Base-by-base conservation (phyloP, 2,113 vertebrate species). In the Albula goreensis region DNA sequence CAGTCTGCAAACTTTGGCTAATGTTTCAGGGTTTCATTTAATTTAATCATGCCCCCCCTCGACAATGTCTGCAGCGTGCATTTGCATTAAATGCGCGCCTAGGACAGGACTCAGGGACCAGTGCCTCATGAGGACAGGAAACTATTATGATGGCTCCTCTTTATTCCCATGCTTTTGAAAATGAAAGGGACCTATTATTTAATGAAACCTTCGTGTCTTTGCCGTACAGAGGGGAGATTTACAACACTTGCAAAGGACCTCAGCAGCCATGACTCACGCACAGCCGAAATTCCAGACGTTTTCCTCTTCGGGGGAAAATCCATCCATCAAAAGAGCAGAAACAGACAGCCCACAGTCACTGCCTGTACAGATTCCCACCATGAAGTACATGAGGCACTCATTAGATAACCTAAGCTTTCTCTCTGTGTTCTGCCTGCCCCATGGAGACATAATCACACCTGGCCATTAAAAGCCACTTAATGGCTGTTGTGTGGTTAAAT, bases 131-230 rank as follows among this genome's bases (percentile, higher is more conserved):
- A 77, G 50, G 66, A 22, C 63, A 86, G 63, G 50, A 81, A 86
- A 74, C 31, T 51, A 6, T 48, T 49, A 82, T 78, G 11, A 78
- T 51, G 19, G 63, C 50, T 78, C 25, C 9, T 15, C 11, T 25
- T 80, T 84, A 50, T 81, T 50, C 50, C 80, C 51, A 66, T 15
- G 49, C 51, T 48, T 8, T 25, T 5, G 7, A 81, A 10, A 83
- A 78, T 78, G 25, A 82, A 83, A 83, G 81, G 80, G 83, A 31
- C 63, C 50, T 25, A 77, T 86, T 78, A 86, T 86, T 86, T 50
- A 78, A 83, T 83, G 50, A 86, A 17, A 78, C 81, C 52, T 51
- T 53, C 74, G 15, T 83, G 81, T 86, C 85, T 83, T 82, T 66
- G 53, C 70, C 17, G 12, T 11, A 63, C 50, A 4, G 52, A 51